phyloP scores from a whole-genome alignment of 2,888 invertebrate species.

The Stenchaetothrips biformis region DNA sequence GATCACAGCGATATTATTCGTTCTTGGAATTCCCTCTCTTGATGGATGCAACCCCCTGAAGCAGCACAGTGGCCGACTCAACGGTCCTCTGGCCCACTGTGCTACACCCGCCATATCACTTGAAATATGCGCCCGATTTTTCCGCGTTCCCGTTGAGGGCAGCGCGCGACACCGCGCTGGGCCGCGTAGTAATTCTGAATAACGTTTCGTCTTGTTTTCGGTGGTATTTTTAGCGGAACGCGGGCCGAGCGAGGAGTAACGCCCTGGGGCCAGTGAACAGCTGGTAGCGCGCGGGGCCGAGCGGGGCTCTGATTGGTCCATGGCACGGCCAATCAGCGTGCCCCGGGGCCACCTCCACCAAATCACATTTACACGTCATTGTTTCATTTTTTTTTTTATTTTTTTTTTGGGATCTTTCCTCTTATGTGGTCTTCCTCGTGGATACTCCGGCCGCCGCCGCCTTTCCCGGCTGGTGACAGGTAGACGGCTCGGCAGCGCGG shows the following conservation, averaged over 20 bases:
- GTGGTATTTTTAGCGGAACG: slow-evolving; percentile 3
- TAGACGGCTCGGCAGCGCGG: background rate
- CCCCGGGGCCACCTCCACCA: background rate
- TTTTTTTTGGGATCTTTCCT: background rate
- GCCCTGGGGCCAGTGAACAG: background rate
- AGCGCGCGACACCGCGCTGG: too few species aligned
- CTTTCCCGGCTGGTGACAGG: too few species aligned
- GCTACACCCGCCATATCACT: too few species aligned
- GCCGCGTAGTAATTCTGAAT: background rate
- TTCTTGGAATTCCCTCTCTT: too few species aligned
- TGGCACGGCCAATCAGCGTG: background rate
- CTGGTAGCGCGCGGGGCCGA: background rate
- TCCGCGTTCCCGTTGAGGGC: too few species aligned
- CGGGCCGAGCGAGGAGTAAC: background rate
- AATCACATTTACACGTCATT: too few species aligned
- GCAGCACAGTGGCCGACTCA: too few species aligned
- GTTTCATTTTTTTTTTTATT: background rate
- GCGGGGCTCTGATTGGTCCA: background rate
- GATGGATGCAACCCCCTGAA: too few species aligned
- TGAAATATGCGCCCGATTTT: too few species aligned
- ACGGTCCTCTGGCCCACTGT: too few species aligned
- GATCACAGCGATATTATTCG: too few species aligned
- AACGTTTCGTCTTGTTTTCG: background rate
- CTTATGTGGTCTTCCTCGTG: background rate
- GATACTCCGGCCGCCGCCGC: too few species aligned